Conservation (phyloP, 2,888 invertebrate genomes). For the Oithona nana region DNA sequence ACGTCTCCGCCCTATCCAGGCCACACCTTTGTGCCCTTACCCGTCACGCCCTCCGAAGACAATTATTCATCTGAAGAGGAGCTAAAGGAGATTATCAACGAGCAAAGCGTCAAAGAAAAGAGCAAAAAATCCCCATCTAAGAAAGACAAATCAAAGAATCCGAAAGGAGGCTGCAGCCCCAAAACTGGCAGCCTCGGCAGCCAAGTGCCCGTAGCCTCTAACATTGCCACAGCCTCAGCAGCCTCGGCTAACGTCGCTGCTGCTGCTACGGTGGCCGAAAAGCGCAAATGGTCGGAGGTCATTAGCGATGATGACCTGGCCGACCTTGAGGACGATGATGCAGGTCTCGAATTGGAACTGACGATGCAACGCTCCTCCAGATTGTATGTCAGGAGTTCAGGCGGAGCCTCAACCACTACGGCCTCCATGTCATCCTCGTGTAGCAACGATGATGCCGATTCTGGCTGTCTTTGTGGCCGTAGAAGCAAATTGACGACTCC, state of each 20-base stretch:
- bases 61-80: slow-evolving; percentile 9
- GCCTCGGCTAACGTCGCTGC: not conserved
- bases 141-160: not conserved
- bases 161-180: not conserved
- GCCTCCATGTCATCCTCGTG: not conserved
- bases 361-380: not conserved
- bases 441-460: not conserved
- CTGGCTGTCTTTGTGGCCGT: not conserved
- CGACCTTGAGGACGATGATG: not conserved
- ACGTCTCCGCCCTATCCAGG: no score
- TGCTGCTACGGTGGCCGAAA: not conserved
- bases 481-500: slow-evolving; percentile 42
- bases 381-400: not conserved
- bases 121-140: not conserved
- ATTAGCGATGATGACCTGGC: not conserved
- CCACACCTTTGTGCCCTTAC: no score
- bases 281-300: slow-evolving; percentile 7
- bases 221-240: not conserved
- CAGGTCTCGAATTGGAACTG: not conserved
- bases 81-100: slow-evolving; percentile 8
- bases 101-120: not conserved
- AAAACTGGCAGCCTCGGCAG: not conserved
- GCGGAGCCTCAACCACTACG: not conserved
- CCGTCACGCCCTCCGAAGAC: not conserved
- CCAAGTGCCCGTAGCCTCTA: not conserved